These are phyloP conservation scores for Xiphorhynchus erythropygius DNA, from an alignment of 2,797 vertebrate genomes.

Conservation along the genomic window DNA sequence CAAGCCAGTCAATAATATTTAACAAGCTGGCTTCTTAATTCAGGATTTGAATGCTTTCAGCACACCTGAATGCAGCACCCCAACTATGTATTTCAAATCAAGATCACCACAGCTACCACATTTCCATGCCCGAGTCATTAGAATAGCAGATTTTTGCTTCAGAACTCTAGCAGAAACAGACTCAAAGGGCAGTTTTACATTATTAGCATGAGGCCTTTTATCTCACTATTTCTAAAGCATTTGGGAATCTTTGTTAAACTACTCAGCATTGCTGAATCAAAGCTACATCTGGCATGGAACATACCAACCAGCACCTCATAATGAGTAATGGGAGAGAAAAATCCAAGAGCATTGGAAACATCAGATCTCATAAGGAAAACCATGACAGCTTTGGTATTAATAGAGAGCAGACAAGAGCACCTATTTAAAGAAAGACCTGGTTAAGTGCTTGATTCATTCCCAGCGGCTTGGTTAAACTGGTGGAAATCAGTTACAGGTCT, in stretches of 20 bases:
- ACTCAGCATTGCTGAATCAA: background rate
- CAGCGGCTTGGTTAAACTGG: background rate
- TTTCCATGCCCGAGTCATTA: constrained; percentile 12
- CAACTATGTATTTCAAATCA: background rate
- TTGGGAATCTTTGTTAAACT: constrained; percentile 23
- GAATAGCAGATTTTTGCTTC: constrained; percentile 21
- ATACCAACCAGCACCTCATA: background rate
- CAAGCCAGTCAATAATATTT: background rate
- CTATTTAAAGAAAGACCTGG: constrained; percentile 5
- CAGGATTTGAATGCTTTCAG: background rate
- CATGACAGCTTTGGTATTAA: constrained; percentile 26
- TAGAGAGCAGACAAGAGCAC: background rate
- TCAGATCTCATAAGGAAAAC: constrained; percentile 28
- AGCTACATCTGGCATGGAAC: constrained; percentile 43
- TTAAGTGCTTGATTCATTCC: background rate
- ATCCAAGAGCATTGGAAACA: constrained; percentile 24
- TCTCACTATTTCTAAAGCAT: constrained; percentile 39
- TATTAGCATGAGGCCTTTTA: constrained; percentile 46
- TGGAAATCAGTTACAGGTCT: background rate
- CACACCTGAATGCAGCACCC: background rate
- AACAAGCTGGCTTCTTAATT: constrained; percentile 14
- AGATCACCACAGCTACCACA: background rate
- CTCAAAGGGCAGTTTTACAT: constrained; percentile 25
- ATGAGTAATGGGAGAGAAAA: constrained; percentile 26
- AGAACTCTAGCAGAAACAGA: background rate